Base-by-base conservation (phyloP, 2,113 vertebrate species). In the Neodontobutis hainanensis region DNA sequence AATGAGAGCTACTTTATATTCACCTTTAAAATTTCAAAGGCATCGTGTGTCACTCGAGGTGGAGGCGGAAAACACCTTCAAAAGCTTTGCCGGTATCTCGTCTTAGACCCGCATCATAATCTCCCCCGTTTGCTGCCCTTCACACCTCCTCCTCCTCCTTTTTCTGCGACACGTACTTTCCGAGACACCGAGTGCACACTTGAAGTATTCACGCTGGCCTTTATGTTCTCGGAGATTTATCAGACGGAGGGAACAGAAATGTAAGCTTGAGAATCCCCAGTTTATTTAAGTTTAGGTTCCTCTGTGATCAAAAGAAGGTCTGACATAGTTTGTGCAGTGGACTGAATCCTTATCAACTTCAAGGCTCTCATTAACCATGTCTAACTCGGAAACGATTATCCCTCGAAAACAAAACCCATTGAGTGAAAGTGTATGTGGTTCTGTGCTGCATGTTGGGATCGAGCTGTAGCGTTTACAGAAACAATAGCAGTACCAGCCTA, bases 251-350 rank as follows among this genome's bases (percentile, higher is more conserved):
- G 70, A 57, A 61, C 51, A 59, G 49, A 57, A 16, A 49, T 6
- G 60, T 60, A 61, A 11, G 71, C 73, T 65, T 77, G 59, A 67
- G 78, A 19, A 80, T 65, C 42, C 59, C 65, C 50, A 78, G 80
- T 82, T 71, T 50, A 62, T 51, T 55, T 8, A 58, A 15, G 14
- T 35, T 35, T 51, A 71, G 36, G 51, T 59, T 10, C 61, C 12
- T 6, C 78, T 73, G 48, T 73, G 74, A 85, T 89, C 85, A 86
- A 89, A 89, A 73, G 57, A 67, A 63, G 52, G 61, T 65, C 4
- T 27, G 81, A 83, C 48, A 27, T 65, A 71, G 51, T 51, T 65
- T 66, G 64, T 58, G 61, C 36, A 62, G 44, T 57, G 58, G 43
- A 0, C 61, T 65, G 61, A 79, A 79, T 67, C 61, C 44, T 10